Conservation (phyloP, 2,888 invertebrate genomes). For the Clistopyga incitator region DNA sequence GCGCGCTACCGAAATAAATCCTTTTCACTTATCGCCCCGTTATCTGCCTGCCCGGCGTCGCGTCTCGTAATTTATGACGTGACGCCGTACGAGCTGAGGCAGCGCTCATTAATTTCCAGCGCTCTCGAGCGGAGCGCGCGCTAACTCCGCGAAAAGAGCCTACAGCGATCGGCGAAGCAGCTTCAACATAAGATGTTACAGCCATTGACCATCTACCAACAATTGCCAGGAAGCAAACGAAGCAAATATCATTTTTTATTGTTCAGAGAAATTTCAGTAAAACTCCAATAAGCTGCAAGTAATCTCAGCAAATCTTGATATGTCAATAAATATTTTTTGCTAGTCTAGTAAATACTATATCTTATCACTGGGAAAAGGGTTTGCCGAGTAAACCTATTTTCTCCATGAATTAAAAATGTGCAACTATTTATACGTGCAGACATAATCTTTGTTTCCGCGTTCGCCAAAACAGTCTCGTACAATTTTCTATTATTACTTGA, state of each 20-base stretch:
- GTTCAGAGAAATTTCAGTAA: no score
- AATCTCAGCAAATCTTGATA: no score
- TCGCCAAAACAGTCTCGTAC: no score
- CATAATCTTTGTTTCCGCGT: no score
- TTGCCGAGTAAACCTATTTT: no score
- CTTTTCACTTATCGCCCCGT: slow-evolving; percentile 69
- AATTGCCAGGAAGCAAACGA: neutral
- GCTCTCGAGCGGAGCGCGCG: slow-evolving; percentile 4
- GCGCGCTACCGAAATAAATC: slow-evolving; percentile 67
- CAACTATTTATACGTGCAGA: no score
- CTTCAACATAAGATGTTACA: neutral
- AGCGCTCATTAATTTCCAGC: slow-evolving; percentile 65
- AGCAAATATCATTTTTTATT: neutral
- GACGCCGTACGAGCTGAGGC: slow-evolving; percentile 62
- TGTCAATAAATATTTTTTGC: no score
- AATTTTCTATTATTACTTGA: no score
- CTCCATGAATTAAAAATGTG: no score
- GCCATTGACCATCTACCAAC: neutral
- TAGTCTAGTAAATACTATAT: no score
- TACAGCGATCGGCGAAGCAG: neutral
- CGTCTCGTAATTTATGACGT: slow-evolving; percentile 68
- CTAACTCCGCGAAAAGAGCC: slow-evolving; percentile 1
- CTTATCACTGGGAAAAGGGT: no score
- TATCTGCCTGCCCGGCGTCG: slow-evolving; percentile 63
- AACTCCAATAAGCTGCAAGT: no score